Evolutionary conservation across 2,797 vertebrate species (phyloP).

Genomic region (Champsocephalus gunnari): DNA sequence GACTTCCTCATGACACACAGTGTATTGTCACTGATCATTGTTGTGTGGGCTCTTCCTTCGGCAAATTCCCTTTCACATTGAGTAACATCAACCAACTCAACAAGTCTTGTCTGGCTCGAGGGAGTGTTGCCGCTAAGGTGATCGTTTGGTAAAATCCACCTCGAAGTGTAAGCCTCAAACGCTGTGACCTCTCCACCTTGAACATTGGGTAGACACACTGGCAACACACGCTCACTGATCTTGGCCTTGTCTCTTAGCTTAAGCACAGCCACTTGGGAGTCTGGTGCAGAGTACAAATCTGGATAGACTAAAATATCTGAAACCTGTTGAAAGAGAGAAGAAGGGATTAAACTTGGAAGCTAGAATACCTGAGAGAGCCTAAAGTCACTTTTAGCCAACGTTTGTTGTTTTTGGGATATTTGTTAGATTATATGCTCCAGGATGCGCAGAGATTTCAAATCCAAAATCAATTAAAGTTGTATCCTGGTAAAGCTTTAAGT

Average conservation of each 20-base stretch:
- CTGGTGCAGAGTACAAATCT: constrained; percentile 85
- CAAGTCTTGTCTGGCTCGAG: constrained; percentile 76
- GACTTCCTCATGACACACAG: constrained; percentile 85
- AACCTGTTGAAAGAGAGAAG: constrained; percentile 79
- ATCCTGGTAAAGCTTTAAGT: constrained; percentile 35
- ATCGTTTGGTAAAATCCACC: constrained; percentile 84
- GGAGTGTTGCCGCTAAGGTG: constrained; percentile 52
- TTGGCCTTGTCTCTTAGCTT: constrained; percentile 90
- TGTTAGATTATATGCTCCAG: constrained; percentile 27
- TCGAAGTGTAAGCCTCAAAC: constrained; percentile 77
- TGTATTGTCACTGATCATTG: constrained; percentile 87
- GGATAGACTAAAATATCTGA: constrained; percentile 89
- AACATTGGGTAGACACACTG: constrained; percentile 86
- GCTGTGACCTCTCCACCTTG: constrained; percentile 79
- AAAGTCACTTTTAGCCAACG: neutral
- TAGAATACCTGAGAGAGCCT: constrained; percentile 17
- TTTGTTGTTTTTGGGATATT: constrained; percentile 33
- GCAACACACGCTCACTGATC: constrained; percentile 87
- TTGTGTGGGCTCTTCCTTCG: constrained; percentile 80
- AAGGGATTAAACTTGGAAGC: neutral
- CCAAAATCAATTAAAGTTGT: constrained; percentile 22
- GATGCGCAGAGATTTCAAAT: constrained; percentile 35
- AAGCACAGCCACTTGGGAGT: constrained; percentile 88
- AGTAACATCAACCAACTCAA: constrained; percentile 84
- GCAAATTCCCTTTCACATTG: constrained; percentile 89